These are phyloP conservation scores for Wasmannia auropunctata DNA, from an alignment of 1,140 invertebrate species.

Conservation along the genomic window DNA sequence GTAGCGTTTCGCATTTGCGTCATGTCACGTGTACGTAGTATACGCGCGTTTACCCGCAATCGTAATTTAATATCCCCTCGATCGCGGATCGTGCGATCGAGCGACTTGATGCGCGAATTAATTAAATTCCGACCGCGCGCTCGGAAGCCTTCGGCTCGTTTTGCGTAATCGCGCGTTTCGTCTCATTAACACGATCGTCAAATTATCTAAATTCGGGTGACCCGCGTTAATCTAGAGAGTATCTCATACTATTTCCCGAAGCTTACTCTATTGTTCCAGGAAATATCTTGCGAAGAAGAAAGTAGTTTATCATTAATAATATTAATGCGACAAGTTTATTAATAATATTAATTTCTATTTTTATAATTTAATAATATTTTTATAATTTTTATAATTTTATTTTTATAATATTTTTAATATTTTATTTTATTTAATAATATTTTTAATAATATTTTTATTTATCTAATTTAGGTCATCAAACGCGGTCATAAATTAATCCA, in stretches of 20 bases:
- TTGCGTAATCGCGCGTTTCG: conserved; percentile 57
- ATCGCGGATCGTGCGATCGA: conserved; percentile 47
- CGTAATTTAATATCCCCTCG: conserved; percentile 60
- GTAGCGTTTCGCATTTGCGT: conserved; percentile 27
- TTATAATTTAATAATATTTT: too few species aligned
- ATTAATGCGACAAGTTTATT: background rate
- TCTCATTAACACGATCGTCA: conserved; percentile 57
- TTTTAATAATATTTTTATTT: too few species aligned
- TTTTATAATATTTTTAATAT: too few species aligned
- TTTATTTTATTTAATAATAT: too few species aligned
- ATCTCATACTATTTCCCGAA: background rate
- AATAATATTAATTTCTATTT: background rate
- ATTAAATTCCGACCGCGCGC: conserved; percentile 58
- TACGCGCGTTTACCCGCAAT: conserved; percentile 15
- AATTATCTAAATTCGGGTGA: conserved; percentile 54
- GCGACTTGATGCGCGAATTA: conserved; percentile 54
- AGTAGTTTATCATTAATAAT: background rate
- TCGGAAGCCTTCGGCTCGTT: conserved; percentile 47
- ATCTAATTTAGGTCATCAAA: background rate
- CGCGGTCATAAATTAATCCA: background rate
- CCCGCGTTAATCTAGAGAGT: background rate
- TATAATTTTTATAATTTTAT: too few species aligned
- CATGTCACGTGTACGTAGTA: conserved; percentile 28
- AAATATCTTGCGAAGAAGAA: background rate
- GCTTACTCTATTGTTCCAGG: background rate